Base-by-base conservation (phyloP, 2,797 vertebrate species). In the Oreortyx pictus region DNA sequence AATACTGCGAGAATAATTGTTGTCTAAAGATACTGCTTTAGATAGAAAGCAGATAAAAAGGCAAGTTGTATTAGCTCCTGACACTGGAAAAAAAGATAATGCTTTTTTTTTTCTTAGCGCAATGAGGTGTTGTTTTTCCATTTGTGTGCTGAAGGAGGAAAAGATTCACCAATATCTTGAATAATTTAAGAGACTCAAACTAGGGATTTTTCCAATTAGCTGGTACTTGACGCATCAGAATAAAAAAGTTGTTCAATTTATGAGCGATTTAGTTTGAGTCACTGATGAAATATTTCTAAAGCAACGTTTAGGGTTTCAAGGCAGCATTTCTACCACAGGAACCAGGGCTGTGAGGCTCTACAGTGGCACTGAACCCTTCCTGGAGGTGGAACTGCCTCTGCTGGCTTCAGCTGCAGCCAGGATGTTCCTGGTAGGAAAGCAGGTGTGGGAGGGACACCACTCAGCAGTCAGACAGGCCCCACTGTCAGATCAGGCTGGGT, bases 131-230 rank as follows among this genome's bases (percentile, higher is more conserved):
- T n/a, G 44, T 85, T 66, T 85, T 20, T 52, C 10, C 33, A 74
- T 33, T 65, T 77, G 39, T 61, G n/a, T 24, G 23, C 25, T 65
- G 19, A 14, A 77, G 5, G 25, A 66, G 37, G 20, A 20, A 64
- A 29, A 41, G 18, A 43, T 43, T 43, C 41, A 20, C 19, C 16
- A 73, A 12, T 7, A 35, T 37, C 41, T 43, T 50, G 6, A 19
- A 73, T 22, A 87, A 73, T 39, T 71, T 60, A 47, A 37, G 35
- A 90, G 19, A 60, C 14, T 1, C 25, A 87, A 84, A 82, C 9
- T 57, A 77, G 68, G 9, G 4, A 77, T 54, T 93, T 88, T 76
- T 86, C 59, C 49, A 85, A 17, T 60, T 71, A 80, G 33, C 14
- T 31, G 60, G 44, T 65, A 67, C 19, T 73, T 25, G 29, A 31